Evolutionary conservation across 1,140 invertebrate species (phyloP).

Genomic region (Ostrea edulis): DNA sequence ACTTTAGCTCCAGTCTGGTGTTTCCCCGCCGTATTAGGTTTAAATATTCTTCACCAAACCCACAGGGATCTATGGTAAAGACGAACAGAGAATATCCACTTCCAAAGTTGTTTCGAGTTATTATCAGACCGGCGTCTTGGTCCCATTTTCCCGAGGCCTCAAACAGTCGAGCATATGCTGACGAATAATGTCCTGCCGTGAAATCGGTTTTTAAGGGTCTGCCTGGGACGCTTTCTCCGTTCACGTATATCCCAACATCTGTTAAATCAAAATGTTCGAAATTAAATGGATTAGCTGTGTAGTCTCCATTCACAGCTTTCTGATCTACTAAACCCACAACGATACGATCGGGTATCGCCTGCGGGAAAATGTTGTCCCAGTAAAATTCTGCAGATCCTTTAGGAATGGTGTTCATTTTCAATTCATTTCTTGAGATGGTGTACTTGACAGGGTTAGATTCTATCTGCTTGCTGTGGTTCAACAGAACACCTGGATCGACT

Average conservation of each 20-base stretch:
- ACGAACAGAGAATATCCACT: conserved; percentile 46
- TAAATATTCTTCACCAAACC: neutral
- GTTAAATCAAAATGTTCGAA: conserved; percentile 45
- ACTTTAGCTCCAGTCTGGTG: conserved; percentile 50
- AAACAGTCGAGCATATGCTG: conserved; percentile 46
- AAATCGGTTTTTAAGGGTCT: conserved; percentile 50
- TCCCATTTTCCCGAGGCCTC: conserved; percentile 51
- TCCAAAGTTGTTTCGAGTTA: conserved; percentile 40
- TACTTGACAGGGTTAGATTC: conserved; percentile 31
- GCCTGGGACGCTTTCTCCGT: neutral
- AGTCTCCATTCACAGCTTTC: conserved; percentile 49
- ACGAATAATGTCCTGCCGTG: conserved; percentile 42
- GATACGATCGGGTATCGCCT: conserved; percentile 38
- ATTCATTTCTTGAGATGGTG: conserved; percentile 14
- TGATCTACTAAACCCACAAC: conserved; percentile 40
- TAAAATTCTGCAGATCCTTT: conserved; percentile 42
- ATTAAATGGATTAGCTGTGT: conserved; percentile 50
- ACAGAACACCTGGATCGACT: conserved; percentile 39
- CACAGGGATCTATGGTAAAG: conserved; percentile 46
- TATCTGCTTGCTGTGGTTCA: conserved; percentile 36
- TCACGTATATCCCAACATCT: conserved; percentile 44
- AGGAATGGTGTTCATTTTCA: conserved; percentile 45
- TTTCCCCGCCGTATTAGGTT: conserved; percentile 47
- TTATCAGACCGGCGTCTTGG: conserved; percentile 38
- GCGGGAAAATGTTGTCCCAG: conserved; percentile 51